Evolutionary conservation across 2,113 vertebrate species (phyloP).

Genomic region (Cyphomyrus plagiostoma): DNA sequence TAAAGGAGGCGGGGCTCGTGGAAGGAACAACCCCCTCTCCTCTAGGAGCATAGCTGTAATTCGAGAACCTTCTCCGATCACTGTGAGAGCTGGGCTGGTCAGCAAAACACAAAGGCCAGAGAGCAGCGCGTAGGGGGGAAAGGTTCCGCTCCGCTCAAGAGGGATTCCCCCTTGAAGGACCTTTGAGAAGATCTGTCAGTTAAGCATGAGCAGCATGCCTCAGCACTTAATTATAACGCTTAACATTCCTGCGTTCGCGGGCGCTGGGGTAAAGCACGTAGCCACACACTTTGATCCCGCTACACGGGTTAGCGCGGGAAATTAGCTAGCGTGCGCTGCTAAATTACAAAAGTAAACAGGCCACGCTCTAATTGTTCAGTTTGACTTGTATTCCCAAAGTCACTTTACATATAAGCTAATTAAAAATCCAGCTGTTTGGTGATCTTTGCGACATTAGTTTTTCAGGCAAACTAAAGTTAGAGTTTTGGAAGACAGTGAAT

Average conservation of each 20-base stretch:
- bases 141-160: not conserved
- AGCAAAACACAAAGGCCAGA: slow-evolving; percentile 24
- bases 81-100: slow-evolving; percentile 24
- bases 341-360: not conserved
- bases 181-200: not conserved
- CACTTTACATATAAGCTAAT: not conserved
- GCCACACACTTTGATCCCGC: not conserved
- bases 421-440: not conserved
- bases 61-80: slow-evolving; percentile 29
- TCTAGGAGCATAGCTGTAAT: slow-evolving; percentile 31
- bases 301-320: not conserved
- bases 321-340: not conserved
- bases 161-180: not conserved
- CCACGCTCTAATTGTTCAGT: not conserved
- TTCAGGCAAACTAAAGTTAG: not conserved
- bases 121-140: slow-evolving; percentile 16
- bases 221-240: slow-evolving; percentile 14
- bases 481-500: not conserved
- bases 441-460: not conserved
- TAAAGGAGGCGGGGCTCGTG: slow-evolving; percentile 13
- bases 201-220: not conserved
- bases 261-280: not conserved
- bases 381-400: not conserved
- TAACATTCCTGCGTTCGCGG: not conserved
- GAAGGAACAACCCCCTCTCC: slow-evolving; percentile 7